Evolutionary conservation across 2,113 vertebrate genomes (phyloP), one percentile per base, ranked within the genome.

Genomic region (Oxygymnocypris stewartii): DNA sequence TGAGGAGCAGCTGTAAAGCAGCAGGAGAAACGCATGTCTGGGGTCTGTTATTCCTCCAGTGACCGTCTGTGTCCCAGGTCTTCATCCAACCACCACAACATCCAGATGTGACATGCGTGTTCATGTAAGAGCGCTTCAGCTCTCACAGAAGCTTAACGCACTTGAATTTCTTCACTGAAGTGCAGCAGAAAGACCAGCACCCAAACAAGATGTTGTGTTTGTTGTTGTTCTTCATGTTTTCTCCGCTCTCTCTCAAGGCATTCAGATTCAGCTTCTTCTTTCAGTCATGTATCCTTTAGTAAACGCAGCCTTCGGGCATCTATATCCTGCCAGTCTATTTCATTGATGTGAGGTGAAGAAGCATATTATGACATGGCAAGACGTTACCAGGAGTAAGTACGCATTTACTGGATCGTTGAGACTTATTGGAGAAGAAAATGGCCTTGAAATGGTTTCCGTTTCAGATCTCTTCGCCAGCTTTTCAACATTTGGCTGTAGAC

Each of bases 1-100:
- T 78, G 76, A 85, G 20, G 6, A 78, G 74, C 57, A 67, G 74
- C 75, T 44, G 63, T 63, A 85, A 67, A 78, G 20, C 75, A 51
- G 75, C 75, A 65, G 20, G 80, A 85, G 23, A 54, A 47, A 63
- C 25, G 42, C 18, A 16, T 57, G 61, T 44, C 74, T 44, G 4
- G 7, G 18, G 44, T 61, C 51, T 20, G 40, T 44, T 59, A 18
- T 54, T 49, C 59, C 51, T 74, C 59, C 20, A 37, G 40, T 67
- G 31, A 57, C 20, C 20, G 18, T 76, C 84, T 63, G 74, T 28
- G 31, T 81, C 25, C 51, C 25, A 63, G 65, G 63, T 40, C 71
- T 84, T 87, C 79, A 85, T 23, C 16, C 16, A 59, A 40, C 28
- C 65, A 69, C 31, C 14, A 65, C 18, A 13, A 44, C 13, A 35